Base-by-base conservation (phyloP, 2,888 invertebrate species). In the Diaphora mendica region DNA sequence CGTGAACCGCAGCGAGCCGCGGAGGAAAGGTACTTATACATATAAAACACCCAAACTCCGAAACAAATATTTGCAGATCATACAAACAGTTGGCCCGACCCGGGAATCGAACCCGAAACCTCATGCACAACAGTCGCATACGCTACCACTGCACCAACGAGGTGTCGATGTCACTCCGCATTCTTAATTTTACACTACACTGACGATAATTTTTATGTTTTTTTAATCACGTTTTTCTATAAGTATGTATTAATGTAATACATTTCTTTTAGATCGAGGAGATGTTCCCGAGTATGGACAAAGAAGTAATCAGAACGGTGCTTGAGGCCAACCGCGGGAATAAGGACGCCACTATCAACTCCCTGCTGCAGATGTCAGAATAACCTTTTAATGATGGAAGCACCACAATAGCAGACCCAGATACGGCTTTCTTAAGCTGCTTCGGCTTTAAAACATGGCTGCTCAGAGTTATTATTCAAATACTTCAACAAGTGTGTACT, bases 201-300 rank as follows among this genome's bases (percentile, higher is more conserved):
- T n/a, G n/a, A n/a, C n/a, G n/a, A n/a, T n/a, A n/a, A n/a, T n/a
- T n/a, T n/a, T n/a, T n/a, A n/a, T n/a, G n/a, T n/a, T n/a, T n/a
- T n/a, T n/a, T n/a, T n/a, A n/a, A n/a, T n/a, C n/a, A n/a, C n/a
- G n/a, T n/a, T n/a, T n/a, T n/a, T n/a, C n/a, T n/a, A n/a, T n/a
- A n/a, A n/a, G n/a, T n/a, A n/a, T 33, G 33, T 33, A 33, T 33
- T 35, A 35, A 35, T 5, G 2, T 33, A 8, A 44, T 51, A 65
- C 74, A 81, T 67, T 74, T 72, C 70, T 39, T 94, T 48, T 94
- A 98, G 98, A 97, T 99, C 82, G 97, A 98, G 88, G 99, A 99
- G 94, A 99, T 99, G 99, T 99, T 99, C 95, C 99, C 99, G 2
- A 98, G 98, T 89, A 97, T 99, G 89, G 99, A 99, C 89, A 97